Evolutionary conservation across 2,888 invertebrate species (phyloP), one percentile per base, ranked within the genome.

Genomic region (Punctoribates punctum): DNA sequence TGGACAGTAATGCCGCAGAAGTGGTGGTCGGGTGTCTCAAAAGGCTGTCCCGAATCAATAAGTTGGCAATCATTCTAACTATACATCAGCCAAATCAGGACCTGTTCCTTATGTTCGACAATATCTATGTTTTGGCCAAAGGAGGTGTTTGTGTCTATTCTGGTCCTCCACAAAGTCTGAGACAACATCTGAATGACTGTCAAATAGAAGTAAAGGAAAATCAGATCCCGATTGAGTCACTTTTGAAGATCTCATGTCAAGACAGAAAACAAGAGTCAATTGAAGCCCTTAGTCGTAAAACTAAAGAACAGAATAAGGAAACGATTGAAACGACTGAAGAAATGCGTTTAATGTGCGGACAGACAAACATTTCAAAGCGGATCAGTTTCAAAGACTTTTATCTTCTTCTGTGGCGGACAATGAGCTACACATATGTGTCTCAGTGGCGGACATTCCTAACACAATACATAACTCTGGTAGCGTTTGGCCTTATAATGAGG

Each of bases 11-110:
- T 67, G 67, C 67, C 1, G 38, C 67, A n/a, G 13, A 67, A 67
- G 67, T 67, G 67, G 67, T 67, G 1, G 25, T 65, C n/a, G 6
- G 6, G n/a, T 54, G 54, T 8, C 34, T 65, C 9, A 65, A 29
- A 29, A n/a, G 9, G 11, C 6, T 65, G 8, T 65, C 29, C 4
- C 65, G 65, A 13, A 27, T 15, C 3, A 29, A 65, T 17, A 27
- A 15, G 27, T 29, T 65, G 1, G 20, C 65, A 8, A 29, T 65
- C 34, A 29, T 65, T 1, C 13, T 34, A 13, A 25, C 29, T 25
- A 65, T 65, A 65, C 65, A 65, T 65, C 65, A 65, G 34, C 65
- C 65, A 65, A 65, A 65, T 25, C 27, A 29, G 27, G 65, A 27
- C 9, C 11, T 65, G 5, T 34, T 65, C 3, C 4, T 17, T 2